Conservation (phyloP, 2,113 vertebrate genomes). For the Budorcas taxicolor region DNA sequence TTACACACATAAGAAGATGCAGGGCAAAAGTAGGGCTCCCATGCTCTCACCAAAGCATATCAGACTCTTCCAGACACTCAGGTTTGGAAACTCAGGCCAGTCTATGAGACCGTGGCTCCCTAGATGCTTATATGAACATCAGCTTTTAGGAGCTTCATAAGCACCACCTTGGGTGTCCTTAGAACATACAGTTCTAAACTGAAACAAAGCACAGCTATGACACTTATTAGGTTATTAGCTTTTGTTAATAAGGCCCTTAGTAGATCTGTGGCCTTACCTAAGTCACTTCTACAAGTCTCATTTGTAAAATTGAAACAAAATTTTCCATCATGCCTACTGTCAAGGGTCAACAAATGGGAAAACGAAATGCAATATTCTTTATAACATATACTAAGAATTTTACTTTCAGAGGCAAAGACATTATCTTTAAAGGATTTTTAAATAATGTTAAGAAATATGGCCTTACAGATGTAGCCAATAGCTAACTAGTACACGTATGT, state of each 20-base stretch:
- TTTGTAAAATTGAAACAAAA: not conserved
- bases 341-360: not conserved
- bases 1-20: not conserved
- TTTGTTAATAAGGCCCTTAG: not conserved
- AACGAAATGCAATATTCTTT: not conserved
- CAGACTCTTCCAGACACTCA: not conserved
- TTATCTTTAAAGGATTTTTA: slow-evolving; percentile 26
- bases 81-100: not conserved
- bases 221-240: not conserved
- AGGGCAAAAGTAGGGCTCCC: not conserved
- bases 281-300: not conserved
- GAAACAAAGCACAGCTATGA: not conserved
- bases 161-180: not conserved
- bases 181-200: not conserved
- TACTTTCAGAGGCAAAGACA: not conserved
- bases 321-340: not conserved
- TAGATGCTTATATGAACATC: not conserved
- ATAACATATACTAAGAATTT: not conserved
- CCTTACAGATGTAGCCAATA: not conserved
- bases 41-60: not conserved
- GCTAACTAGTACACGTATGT: not conserved
- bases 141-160: not conserved
- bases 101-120: not conserved
- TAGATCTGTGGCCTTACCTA: not conserved
- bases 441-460: not conserved